phyloP scores from a whole-genome alignment of 2,113 vertebrate species.

The Centropristis striata region DNA sequence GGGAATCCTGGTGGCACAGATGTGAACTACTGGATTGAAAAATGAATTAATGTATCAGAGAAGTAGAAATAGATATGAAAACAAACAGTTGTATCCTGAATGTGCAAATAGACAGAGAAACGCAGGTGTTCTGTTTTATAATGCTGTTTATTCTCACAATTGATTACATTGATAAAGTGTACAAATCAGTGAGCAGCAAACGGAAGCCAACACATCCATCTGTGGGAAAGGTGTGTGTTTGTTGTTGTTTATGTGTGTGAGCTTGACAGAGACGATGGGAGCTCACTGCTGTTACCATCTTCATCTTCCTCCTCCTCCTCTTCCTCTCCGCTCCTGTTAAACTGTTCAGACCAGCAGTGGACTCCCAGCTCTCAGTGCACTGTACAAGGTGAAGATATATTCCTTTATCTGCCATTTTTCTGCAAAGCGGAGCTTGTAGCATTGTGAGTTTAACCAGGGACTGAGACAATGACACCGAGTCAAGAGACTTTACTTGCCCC shows the following conservation, averaged over 20 bases:
- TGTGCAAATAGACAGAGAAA: slow-evolving; percentile 10
- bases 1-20: background rate
- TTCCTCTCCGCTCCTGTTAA: background rate
- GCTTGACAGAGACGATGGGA: slow-evolving; percentile 53
- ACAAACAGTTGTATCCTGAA: background rate
- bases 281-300: slow-evolving; percentile 31
- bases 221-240: slow-evolving; percentile 63
- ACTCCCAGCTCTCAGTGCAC: slow-evolving; percentile 58
- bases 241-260: slow-evolving; percentile 61
- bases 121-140: slow-evolving; percentile 63
- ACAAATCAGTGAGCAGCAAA: slow-evolving; percentile 90
- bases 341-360: slow-evolving; percentile 28
- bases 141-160: slow-evolving; percentile 94
- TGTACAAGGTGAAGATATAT: slow-evolving; percentile 65
- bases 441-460: slow-evolving; percentile 72
- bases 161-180: slow-evolving; percentile 93
- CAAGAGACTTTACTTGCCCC: slow-evolving; percentile 68
- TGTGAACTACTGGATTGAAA: background rate
- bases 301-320: background rate
- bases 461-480: slow-evolving; percentile 79
- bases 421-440: slow-evolving; percentile 69
- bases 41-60: background rate
- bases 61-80: background rate
- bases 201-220: slow-evolving; percentile 79
- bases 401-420: slow-evolving; percentile 47